Evolutionary conservation across 2,888 invertebrate species (phyloP).

Genomic region (Rotaria magnacalcarata): DNA sequence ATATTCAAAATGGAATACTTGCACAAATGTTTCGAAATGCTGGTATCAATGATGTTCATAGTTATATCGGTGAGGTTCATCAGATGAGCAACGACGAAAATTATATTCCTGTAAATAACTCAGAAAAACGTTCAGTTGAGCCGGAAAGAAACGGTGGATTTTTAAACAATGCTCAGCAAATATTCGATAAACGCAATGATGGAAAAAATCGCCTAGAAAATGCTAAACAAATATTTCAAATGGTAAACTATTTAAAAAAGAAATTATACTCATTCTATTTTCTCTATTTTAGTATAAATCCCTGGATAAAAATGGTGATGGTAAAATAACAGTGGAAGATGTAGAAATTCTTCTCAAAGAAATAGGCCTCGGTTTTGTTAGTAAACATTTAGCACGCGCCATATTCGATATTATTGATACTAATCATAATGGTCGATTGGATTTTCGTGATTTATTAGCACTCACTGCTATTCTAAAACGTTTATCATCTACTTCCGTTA

Average conservation of each 20-base stretch:
- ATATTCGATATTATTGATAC: slow-evolving; percentile 9
- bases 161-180: background rate
- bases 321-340: slow-evolving; percentile 35
- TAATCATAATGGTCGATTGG: slow-evolving; percentile 9
- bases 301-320: slow-evolving; percentile 23
- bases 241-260: background rate
- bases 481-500: background rate
- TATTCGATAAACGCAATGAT: background rate
- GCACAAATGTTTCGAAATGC: background rate
- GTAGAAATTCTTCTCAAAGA: background rate
- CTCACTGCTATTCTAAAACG: background rate
- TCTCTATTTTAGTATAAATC: background rate
- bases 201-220: background rate
- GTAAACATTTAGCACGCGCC: slow-evolving; percentile 15
- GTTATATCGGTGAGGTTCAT: background rate
- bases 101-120: background rate
- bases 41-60: background rate
- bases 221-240: background rate
- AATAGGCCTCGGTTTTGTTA: slow-evolving; percentile 9
- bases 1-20: background rate
- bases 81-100: background rate
- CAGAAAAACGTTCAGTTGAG: background rate
- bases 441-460: slow-evolving; percentile 22
- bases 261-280: background rate
- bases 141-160: background rate